A percentile compares a stretch with the other conserved stretches of the same genome.
These are phyloP conservation scores for Pundamilia nyererei DNA, from an alignment of 2,113 vertebrate species.

Conservation along the genomic window DNA sequence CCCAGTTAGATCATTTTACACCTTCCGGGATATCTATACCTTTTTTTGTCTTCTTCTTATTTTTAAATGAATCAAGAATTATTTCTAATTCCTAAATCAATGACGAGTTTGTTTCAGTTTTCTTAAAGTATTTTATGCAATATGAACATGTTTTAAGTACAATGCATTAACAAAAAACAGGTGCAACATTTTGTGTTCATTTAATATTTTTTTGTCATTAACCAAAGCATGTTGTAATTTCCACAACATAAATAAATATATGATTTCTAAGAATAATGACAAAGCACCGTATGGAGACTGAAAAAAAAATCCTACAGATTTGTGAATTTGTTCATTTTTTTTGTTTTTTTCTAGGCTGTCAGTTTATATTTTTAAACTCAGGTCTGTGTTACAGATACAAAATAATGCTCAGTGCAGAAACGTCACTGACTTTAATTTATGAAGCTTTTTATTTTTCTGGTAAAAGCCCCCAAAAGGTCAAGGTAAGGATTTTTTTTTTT, in stretches of 20 bases:
- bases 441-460: not conserved
- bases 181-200: not conserved
- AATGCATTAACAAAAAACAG: not conserved
- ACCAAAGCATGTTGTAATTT: not conserved
- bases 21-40: not conserved
- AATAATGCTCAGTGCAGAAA: not conserved
- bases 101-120: not conserved
- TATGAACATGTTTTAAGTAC: not conserved
- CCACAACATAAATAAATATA: not conserved
- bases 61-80: not conserved
- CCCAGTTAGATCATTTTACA: not conserved
- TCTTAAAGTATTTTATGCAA: not conserved
- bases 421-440: not conserved
- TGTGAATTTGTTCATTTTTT: not conserved
- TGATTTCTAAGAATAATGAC: not conserved
- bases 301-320: not conserved
- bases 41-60: not conserved
- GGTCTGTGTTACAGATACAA: not conserved
- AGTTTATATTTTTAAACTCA: not conserved
- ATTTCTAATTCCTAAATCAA: not conserved
- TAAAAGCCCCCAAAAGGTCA: not conserved
- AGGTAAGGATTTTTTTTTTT: no score
- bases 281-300: not conserved
- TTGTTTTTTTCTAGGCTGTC: not conserved
- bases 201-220: not conserved